Percentiles rank a stretch among this genome's conserved stretches.
These are phyloP conservation scores for Crotophaga sulcirostris DNA, from an alignment of 2,113 vertebrate species.

Conservation along the genomic window DNA sequence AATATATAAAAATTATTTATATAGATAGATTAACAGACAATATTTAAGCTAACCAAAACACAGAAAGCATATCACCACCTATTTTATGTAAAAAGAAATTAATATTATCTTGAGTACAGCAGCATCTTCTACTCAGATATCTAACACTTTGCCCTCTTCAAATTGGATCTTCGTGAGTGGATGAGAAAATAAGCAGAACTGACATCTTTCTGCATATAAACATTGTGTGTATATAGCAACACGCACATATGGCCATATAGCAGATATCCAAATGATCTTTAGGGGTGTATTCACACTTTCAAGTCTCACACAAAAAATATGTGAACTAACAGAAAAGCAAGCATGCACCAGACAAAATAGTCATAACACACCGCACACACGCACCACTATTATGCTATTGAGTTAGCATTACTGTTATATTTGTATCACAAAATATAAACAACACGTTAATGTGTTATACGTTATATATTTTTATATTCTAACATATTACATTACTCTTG, in stretches of 20 bases:
- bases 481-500: too few species aligned
- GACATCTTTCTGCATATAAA: neutral
- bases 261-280: neutral
- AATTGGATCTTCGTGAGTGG: neutral
- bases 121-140: neutral
- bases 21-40: neutral
- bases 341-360: neutral
- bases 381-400: accelerated
- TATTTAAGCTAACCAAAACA: neutral
- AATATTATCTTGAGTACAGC: neutral
- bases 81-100: neutral
- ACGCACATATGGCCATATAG: neutral
- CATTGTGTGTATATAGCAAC: neutral
- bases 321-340: neutral
- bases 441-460: neutral
- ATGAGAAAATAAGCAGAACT: neutral
- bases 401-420: neutral
- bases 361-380: neutral
- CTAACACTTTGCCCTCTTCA: neutral
- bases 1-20: neutral
- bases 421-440: neutral
- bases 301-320: neutral
- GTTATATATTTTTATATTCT: neutral
- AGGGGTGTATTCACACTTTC: neutral
- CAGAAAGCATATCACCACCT: neutral